A percentile compares a stretch with the other conserved stretches of the same genome.
Conservation (phyloP, 2,888 invertebrate genomes). For the Zygogramma bicolorata region DNA sequence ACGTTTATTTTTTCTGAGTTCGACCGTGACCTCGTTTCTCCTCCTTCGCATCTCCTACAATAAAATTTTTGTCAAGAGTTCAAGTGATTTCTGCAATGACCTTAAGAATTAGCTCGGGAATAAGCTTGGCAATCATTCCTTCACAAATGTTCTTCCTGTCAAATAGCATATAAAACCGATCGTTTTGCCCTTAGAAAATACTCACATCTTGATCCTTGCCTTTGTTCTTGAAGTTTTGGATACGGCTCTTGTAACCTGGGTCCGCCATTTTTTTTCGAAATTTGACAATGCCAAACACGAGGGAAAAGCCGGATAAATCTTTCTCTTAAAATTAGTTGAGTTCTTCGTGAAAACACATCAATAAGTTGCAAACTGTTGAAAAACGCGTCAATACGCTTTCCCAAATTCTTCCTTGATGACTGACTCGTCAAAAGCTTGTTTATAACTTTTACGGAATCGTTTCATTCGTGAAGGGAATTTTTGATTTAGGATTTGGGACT, state of each 20-base stretch:
- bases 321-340: not conserved
- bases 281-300: slow-evolving; percentile 54
- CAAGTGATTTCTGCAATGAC: slow-evolving; percentile 1
- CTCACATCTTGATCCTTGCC: slow-evolving; percentile 99
- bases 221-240: slow-evolving; percentile 97
- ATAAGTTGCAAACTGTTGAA: not conserved
- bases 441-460: no score
- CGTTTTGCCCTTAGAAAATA: slow-evolving; percentile 56
- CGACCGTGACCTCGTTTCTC: slow-evolving; percentile 96
- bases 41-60: slow-evolving; percentile 95
- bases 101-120: not conserved
- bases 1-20: slow-evolving; percentile 97
- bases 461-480: no score
- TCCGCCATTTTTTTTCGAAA: slow-evolving; percentile 73
- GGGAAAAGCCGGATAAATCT: slow-evolving; percentile 53
- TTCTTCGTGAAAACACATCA: not conserved
- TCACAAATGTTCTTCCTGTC: not conserved
- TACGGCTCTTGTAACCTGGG: slow-evolving; percentile 81
- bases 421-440: not conserved
- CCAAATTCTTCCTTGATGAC: not conserved
- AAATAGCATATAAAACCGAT: not conserved
- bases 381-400: not conserved
- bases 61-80: slow-evolving; percentile 28
- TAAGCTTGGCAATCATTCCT: not conserved
- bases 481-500: no score